Evolutionary conservation across 2,888 invertebrate species (phyloP).

Genomic region (Cephus runcator): DNA sequence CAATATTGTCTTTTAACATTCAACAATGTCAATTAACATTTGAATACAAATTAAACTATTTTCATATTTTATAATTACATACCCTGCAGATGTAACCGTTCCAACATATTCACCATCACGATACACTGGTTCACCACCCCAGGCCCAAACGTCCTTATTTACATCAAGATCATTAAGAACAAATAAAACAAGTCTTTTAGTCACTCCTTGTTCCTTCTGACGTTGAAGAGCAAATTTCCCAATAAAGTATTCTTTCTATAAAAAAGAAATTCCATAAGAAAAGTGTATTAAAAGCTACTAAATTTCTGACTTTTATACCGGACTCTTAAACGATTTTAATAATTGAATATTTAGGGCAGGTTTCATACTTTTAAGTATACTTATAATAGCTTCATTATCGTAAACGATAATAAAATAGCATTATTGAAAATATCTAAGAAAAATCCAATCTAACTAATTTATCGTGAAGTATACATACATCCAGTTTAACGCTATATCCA

Average conservation of each 20-base stretch:
- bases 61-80: conserved; percentile 31
- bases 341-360: not conserved
- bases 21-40: no score
- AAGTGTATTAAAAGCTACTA: not conserved
- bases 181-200: conserved; percentile 73
- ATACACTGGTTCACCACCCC: conserved; percentile 78
- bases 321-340: not conserved
- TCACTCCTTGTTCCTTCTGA: conserved; percentile 72
- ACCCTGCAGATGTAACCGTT: conserved; percentile 75
- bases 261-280: conserved; percentile 21
- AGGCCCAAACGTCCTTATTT: conserved; percentile 75
- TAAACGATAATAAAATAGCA: not conserved
- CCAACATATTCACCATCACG: conserved; percentile 75
- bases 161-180: conserved; percentile 72
- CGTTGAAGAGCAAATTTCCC: conserved; percentile 73
- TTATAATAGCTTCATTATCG: not conserved
- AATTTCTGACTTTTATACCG: not conserved
- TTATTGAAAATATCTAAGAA: conserved; percentile 6
- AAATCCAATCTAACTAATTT: not conserved
- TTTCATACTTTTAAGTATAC: not conserved
- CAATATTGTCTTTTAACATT: no score
- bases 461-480: conserved; percentile 50
- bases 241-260: conserved; percentile 72
- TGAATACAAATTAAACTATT: conserved; percentile 8
- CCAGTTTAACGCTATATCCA: conserved; percentile 71